A percentile compares a stretch with the other conserved stretches of the same genome.
phyloP scores from a whole-genome alignment of 2,888 invertebrate genomes.

The Rhingia rostrata region DNA sequence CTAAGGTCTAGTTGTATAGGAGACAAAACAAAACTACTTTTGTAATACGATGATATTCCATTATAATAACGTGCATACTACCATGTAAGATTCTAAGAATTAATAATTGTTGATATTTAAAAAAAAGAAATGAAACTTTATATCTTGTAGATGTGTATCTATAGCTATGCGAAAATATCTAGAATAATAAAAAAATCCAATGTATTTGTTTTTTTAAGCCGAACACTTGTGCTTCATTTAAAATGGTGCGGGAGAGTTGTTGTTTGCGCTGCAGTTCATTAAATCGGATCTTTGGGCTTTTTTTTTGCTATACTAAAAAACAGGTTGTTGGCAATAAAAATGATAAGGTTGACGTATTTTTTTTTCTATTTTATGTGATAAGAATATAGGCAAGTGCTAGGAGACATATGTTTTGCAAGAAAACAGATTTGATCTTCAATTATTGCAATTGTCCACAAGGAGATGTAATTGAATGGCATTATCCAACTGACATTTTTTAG shows the following conservation, averaged over 20 bases:
- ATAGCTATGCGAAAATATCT: neutral
- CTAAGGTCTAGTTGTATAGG: constrained; percentile 21
- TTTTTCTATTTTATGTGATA: too few relatives aligned
- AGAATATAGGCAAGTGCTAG: too few relatives aligned
- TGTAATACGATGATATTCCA: constrained; percentile 63
- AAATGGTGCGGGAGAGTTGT: neutral
- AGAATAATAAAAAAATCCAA: constrained; percentile 19
- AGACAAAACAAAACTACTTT: constrained; percentile 34
- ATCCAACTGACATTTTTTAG: too few relatives aligned
- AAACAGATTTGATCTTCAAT: too few relatives aligned
- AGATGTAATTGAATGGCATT: too few relatives aligned
- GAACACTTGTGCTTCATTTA: neutral
- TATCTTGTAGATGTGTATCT: constrained; percentile 39
- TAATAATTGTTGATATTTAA: constrained; percentile 7
- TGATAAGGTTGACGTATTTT: too few relatives aligned
- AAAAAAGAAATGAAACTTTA: constrained; percentile 4
- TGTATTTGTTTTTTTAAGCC: constrained; percentile 27
- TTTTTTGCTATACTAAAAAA: neutral
- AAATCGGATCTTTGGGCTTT: neutral
- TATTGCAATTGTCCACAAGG: too few relatives aligned
- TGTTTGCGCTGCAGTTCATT: neutral
- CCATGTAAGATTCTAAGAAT: constrained; percentile 18
- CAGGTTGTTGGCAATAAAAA: neutral
- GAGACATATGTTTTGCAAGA: too few relatives aligned
- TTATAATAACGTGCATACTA: constrained; percentile 41